Base-by-base conservation (phyloP, 2,797 vertebrate species). In the Discoglossus pictus region DNA sequence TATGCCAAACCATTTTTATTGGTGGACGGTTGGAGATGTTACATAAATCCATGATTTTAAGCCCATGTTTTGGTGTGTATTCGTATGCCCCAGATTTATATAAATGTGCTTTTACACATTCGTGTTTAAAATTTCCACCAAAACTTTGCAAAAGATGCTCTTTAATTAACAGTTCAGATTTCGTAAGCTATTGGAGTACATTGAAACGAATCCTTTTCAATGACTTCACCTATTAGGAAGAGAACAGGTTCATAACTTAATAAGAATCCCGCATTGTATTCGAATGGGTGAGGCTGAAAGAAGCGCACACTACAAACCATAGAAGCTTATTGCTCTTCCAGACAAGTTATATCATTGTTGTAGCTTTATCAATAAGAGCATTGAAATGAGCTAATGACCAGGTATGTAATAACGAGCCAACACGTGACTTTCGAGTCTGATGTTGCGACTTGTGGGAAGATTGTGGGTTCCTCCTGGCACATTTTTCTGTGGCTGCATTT, bases 341-440 rank as follows among this genome's bases (percentile, higher is more conserved):
- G 79, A 76, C 76, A 74, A 72, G 52, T 77, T 84, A 75, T 77
- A 5, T 78, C 80, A 84, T 73, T 64, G 78, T 76, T 72, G 53
- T 77, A 72, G 73, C 73, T 68, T 73, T 77, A 86, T 88, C 86
- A 71, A 83, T 87, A 81, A 82, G 83, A 77, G 68, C 82, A 54
- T 78, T 80, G 79, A 77, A 78, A 66, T 66, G 69, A 77, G 74
- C 76, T 81, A 82, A 86, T 84, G 72, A 21, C 75, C 76, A 83
- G 74, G 74, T 75, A 69, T 73, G 76, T 78, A 64, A 56, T 74
- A 83, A 80, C 81, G 81, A 81, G 87, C 80, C 79, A 76, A 68
- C 76, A 69, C 84, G 82, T 82, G 83, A 76, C 81, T 84, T 79
- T 83, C 77, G 80, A 82, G 82, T 75, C 78, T 80, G 23, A 46